Evolutionary conservation across 2,888 invertebrate species (phyloP), one percentile per base, ranked within the genome.

Genomic region (Cerceris ruficornis): DNA sequence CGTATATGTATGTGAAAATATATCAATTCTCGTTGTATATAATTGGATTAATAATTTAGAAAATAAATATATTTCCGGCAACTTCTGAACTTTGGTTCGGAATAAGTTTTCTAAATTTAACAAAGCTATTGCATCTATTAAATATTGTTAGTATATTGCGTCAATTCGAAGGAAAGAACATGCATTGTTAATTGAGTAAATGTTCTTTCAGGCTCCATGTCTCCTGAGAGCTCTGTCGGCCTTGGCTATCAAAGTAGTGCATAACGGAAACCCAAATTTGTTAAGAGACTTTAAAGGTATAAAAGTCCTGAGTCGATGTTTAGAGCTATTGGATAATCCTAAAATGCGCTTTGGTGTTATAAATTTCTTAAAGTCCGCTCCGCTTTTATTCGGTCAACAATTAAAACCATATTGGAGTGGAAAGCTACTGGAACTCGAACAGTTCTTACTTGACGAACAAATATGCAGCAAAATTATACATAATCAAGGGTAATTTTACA

Each of bases 201-300:
- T 42, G 6, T 17, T 15, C 8, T 46, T 28, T 7, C 28, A 91
- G 90, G 87, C 84, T 0, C 73, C 81, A 15, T 83, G 91, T n/a
- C 85, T 91, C 43, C 67, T 91, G 60, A 82, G 88, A 59, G 89
- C 91, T 1, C 73, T 91, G 4, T 78, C 88, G 7, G 88, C 89
- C 0, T 81, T 91, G 7, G 89, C 91, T 5, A 69, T 77, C 2
- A 91, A 90, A 76, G 88, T 91, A 68, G 86, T 89, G 42, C 77
- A 83, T 2, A 85, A 86, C 15, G 76, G 82, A 41, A 80, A 74
- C 2, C 77, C 75, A 0, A 80, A 71, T 1, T 73, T 82, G 11
- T 84, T 87, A 57, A 90, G 88, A 65, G 88, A 91, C 60, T 91
- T 91, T 49, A 83, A 87, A 0, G 88, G 87, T 4, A 87, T 89